These are phyloP conservation scores for Dolichomitus sp. DNA, from an alignment of 2,888 invertebrate genomes.

Conservation along the genomic window DNA sequence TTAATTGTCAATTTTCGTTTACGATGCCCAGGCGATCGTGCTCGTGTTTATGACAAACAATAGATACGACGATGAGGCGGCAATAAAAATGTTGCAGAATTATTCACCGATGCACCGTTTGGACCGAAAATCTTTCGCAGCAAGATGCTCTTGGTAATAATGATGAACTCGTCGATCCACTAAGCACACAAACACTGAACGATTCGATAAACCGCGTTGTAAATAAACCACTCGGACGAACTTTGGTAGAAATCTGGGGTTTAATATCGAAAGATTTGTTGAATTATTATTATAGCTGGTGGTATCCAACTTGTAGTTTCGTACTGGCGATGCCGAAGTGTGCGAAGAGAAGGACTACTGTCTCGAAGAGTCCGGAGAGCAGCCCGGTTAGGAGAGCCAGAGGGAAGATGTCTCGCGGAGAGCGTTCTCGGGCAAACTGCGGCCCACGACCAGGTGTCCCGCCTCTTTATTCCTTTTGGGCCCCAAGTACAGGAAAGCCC, in stretches of 20 bases:
- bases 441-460: slow-evolving; percentile 82
- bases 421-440: slow-evolving; percentile 81
- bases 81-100: not conserved
- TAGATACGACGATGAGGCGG: not conserved
- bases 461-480: slow-evolving; percentile 85
- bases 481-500: slow-evolving; percentile 77
- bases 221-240: slow-evolving; percentile 42
- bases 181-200: slow-evolving; percentile 8
- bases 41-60: not conserved
- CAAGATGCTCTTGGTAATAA: not conserved
- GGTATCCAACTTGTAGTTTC: slow-evolving; percentile 8
- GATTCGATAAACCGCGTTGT: not conserved
- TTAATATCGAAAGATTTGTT: not conserved
- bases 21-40: slow-evolving; percentile 14
- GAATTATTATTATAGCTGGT: not conserved
- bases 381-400: not conserved
- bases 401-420: slow-evolving; percentile 57
- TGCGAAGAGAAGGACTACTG: not conserved
- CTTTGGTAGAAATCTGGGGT: slow-evolving; percentile 25
- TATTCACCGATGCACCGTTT: slow-evolving; percentile 3
- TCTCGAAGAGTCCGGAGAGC: not conserved
- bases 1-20: not conserved
- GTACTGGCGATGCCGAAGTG: not conserved
- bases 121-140: not conserved
- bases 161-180: slow-evolving; percentile 18